Percentiles rank a stretch among this genome's conserved stretches.
phyloP scores from a whole-genome alignment of 2,797 vertebrate genomes.

The Pelodytes ibericus region DNA sequence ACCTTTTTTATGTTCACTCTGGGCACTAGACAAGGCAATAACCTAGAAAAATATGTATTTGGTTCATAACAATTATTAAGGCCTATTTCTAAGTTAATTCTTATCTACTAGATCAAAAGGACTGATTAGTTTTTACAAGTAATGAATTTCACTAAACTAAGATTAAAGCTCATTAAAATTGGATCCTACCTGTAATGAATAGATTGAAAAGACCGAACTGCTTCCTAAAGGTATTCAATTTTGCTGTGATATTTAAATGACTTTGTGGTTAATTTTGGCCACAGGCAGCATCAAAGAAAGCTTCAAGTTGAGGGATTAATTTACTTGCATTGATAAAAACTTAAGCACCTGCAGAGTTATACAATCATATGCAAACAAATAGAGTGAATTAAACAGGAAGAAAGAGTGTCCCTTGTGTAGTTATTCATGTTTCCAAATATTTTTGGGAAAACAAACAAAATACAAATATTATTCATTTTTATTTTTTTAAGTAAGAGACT shows the following conservation, averaged over 20 bases:
- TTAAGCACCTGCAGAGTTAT: conserved; percentile 67
- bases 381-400: conserved; percentile 55
- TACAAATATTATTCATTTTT: conserved; percentile 55
- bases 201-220: conserved; percentile 72
- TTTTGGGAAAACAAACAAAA: conserved; percentile 52
- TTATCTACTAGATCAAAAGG: conserved; percentile 59
- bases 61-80: conserved; percentile 11
- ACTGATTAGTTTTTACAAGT: conserved; percentile 59
- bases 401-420: conserved; percentile 61
- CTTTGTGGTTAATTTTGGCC: conserved; percentile 72
- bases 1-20: too few relatives aligned
- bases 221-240: conserved; percentile 72
- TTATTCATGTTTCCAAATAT: conserved; percentile 40
- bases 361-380: conserved; percentile 63
- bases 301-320: conserved; percentile 70
- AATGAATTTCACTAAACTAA: conserved; percentile 61
- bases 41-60: too few relatives aligned
- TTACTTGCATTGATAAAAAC: conserved; percentile 57
- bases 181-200: conserved; percentile 81
- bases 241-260: conserved; percentile 92
- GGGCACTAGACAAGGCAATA: too few relatives aligned
- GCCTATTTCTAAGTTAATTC: too few relatives aligned
- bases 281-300: conserved; percentile 88
- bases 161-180: conserved; percentile 66
- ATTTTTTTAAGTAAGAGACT: conserved; percentile 45